phyloP scores from a whole-genome alignment of 2,888 invertebrate species.

The Oscheius sp. region DNA sequence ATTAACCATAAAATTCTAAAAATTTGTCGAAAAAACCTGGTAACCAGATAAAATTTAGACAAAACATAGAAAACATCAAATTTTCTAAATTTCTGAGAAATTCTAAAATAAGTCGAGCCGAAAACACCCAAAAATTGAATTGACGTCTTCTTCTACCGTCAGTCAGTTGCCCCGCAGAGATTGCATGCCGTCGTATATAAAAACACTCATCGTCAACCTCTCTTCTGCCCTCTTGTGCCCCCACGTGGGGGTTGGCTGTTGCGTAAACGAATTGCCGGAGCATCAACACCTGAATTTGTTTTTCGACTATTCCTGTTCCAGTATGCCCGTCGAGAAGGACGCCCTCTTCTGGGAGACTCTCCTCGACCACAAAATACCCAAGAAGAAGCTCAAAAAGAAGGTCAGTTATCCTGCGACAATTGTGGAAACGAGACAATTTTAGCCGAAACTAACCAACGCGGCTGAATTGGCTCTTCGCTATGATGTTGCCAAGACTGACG shows the following conservation, averaged over 20 bases:
- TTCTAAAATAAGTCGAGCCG: no score
- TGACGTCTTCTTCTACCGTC: no score
- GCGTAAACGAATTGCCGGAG: constrained; percentile 27
- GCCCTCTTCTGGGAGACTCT: constrained; percentile 61
- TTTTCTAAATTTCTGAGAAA: no score
- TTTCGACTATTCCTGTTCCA: constrained; percentile 20
- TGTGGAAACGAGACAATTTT: constrained; percentile 6
- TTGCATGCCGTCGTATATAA: not conserved
- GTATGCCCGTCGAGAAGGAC: constrained; percentile 58
- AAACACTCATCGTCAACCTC: constrained; percentile 1
- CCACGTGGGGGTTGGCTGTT: constrained; percentile 11
- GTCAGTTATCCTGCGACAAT: not conserved
- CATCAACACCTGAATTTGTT: constrained; percentile 19
- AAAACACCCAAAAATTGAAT: no score
- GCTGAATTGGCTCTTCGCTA: constrained; percentile 54
- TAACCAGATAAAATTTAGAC: no score
- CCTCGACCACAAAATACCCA: constrained; percentile 58
- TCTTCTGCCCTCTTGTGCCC: constrained; percentile 9
- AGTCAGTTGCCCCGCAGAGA: no score
- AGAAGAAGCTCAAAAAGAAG: constrained; percentile 61
- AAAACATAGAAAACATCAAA: no score
- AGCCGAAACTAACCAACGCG: constrained; percentile 43
- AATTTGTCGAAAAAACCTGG: no score
- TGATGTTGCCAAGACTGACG: constrained; percentile 54
- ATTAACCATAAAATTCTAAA: no score